phyloP scores from a whole-genome alignment of 2,797 vertebrate species.

The Lagorchestes hirsutus region DNA sequence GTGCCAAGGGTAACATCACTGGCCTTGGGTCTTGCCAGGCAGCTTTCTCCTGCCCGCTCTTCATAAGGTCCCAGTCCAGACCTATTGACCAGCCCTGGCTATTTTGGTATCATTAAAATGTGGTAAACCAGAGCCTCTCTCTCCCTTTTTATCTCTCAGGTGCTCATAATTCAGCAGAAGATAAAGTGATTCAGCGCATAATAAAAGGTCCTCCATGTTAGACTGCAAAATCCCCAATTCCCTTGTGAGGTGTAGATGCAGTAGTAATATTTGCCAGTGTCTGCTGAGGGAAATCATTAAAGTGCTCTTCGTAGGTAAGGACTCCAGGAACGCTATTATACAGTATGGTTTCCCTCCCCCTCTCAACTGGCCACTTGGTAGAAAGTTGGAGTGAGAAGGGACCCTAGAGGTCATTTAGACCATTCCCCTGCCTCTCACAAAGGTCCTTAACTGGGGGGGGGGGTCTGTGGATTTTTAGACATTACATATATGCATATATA shows the following conservation, averaged over 20 bases:
- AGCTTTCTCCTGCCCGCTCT: background rate
- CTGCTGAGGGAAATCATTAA: slow-evolving; percentile 8
- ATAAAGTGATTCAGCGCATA: background rate
- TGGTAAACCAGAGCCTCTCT: background rate
- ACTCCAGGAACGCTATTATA: fast-evolving
- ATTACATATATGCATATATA: too few species aligned
- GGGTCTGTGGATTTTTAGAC: background rate
- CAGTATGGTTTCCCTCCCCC: background rate
- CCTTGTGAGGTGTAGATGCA: slow-evolving; percentile 21
- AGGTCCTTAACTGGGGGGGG: background rate
- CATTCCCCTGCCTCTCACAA: background rate
- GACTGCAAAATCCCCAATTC: slow-evolving; percentile 35
- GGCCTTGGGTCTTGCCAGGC: background rate
- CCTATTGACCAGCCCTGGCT: background rate
- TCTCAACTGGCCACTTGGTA: background rate
- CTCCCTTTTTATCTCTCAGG: background rate
- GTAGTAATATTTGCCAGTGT: slow-evolving; percentile 28
- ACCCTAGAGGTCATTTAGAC: background rate
- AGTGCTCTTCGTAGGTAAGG: background rate
- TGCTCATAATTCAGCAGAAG: slow-evolving; percentile 2
- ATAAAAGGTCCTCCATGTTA: slow-evolving; percentile 1
- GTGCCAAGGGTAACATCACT: too few species aligned
- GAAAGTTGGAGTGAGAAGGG: background rate
- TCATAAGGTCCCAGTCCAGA: fast-evolving
- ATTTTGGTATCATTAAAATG: background rate